Evolutionary conservation across 2,113 vertebrate species (phyloP).

Genomic region (Lepidothrix coronata): DNA sequence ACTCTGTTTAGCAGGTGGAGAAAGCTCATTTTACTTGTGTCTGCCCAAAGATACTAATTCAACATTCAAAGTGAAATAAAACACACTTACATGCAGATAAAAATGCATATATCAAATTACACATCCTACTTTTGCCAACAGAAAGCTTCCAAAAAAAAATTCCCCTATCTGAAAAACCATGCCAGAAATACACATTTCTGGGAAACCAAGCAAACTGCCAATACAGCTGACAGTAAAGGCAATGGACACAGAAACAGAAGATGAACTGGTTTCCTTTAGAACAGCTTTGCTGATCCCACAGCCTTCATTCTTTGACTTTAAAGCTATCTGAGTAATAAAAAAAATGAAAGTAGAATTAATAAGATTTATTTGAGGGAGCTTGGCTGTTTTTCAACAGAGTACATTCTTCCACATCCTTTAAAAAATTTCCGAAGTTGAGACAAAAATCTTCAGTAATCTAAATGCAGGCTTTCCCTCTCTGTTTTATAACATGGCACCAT

Average conservation of each 20-base stretch:
- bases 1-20: not conserved
- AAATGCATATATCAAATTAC: conserved; percentile 31
- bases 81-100: not conserved
- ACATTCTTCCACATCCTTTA: conserved; percentile 26
- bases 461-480: conserved; percentile 19
- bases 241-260: conserved; percentile 41
- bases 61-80: conserved; percentile 9
- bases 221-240: conserved; percentile 58
- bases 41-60: not conserved
- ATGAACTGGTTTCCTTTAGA: conserved; percentile 35
- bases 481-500: conserved; percentile 41
- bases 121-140: conserved; percentile 2
- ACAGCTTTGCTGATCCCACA: not conserved
- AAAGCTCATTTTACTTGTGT: not conserved
- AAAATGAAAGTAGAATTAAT: not conserved
- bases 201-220: conserved; percentile 63
- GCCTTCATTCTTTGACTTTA: not conserved
- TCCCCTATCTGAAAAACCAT: conserved; percentile 37
- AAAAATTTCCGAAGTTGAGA: conserved; percentile 27
- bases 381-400: not conserved
- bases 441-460: conserved; percentile 22
- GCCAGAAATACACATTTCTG: conserved; percentile 66
- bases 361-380: not conserved
- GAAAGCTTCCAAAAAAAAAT: conserved; percentile 49
- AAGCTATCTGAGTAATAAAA: not conserved